Evolutionary conservation across 2,888 invertebrate genomes (phyloP), one percentile per base, ranked within the genome.

Genomic region (Myopa testacea): DNA sequence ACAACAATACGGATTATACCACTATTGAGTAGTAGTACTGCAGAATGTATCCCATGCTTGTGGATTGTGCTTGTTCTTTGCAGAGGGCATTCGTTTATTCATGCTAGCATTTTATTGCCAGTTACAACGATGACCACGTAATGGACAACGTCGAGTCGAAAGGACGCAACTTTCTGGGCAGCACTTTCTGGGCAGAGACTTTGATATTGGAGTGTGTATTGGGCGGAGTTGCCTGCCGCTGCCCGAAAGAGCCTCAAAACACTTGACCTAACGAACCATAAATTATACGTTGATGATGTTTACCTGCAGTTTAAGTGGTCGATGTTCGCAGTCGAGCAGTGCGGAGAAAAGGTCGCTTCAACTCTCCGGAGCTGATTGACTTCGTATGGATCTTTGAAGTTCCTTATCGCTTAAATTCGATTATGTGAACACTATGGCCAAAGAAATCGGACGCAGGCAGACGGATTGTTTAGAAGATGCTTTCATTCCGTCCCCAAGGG

Each of bases 241-340:
- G 6, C 16, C n/a, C 58, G 38, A 37, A 52, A 65, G 37, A 40
- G 45, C 76, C 63, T 63, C 7, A 67, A 80, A 82, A 82, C 82
- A 78, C 82, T 87, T 87, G 87, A 87, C 88, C 88, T 87, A 87
- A 87, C 87, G 87, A 87, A 87, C 88, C 88, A 87, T 87, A 88
- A 87, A 87, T 87, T 87, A 87, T 85, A 84, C 85, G 83, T 86
- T 85, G 85, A 82, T 81, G 80, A 81, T 81, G 81, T 82, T 81
- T 81, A 82, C 84, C 83, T 84, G 78, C 75, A 77, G 19, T 80
- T 65, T 58, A 78, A 73, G 45, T 78, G 74, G 55, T 63, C 75
- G n/a, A 69, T 40, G 52, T 68, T 60, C 38, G 71, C 77, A 80
- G 76, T 78, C 81, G 34, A 34, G 62, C 62, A 10, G 62, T 26